These are phyloP conservation scores for Akabosia matsudoensis DNA, from an alignment of 1,140 invertebrate genomes.

Conservation along the genomic window DNA sequence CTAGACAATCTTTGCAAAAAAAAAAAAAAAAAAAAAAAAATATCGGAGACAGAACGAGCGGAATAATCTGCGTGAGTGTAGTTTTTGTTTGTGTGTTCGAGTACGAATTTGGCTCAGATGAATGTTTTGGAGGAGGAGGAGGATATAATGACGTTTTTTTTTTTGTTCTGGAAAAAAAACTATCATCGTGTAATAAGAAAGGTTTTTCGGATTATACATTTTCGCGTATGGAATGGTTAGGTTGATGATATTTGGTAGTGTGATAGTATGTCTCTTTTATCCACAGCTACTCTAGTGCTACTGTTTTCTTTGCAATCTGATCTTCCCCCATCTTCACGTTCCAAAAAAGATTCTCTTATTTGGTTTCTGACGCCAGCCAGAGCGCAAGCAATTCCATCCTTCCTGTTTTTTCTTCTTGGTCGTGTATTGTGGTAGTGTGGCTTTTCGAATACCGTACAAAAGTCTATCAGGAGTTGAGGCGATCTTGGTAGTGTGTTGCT, in stretches of 20 bases:
- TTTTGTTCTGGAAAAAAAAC: constrained; percentile 14
- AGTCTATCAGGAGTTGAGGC: background rate
- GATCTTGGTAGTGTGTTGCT: background rate
- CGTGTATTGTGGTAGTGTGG: no score
- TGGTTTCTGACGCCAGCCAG: background rate
- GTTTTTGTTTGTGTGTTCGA: background rate
- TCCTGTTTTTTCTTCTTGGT: background rate
- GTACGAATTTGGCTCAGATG: constrained; percentile 14
- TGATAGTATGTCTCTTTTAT: background rate
- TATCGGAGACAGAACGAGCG: background rate
- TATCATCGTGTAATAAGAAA: background rate
- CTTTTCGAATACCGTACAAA: background rate
- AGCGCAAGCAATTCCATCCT: background rate
- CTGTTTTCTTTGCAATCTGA: background rate
- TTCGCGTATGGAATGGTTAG: background rate
- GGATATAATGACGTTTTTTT: no score
- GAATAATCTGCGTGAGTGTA: background rate
- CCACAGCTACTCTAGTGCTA: background rate
- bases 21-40: no score
- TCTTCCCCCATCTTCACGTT: background rate
- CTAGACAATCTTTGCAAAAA: no score
- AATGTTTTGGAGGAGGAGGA: background rate
- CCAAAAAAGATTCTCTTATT: background rate
- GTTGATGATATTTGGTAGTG: background rate
- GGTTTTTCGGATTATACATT: background rate